These are phyloP conservation scores for Formica aserva DNA, from an alignment of 2,888 invertebrate genomes.

Conservation along the genomic window DNA sequence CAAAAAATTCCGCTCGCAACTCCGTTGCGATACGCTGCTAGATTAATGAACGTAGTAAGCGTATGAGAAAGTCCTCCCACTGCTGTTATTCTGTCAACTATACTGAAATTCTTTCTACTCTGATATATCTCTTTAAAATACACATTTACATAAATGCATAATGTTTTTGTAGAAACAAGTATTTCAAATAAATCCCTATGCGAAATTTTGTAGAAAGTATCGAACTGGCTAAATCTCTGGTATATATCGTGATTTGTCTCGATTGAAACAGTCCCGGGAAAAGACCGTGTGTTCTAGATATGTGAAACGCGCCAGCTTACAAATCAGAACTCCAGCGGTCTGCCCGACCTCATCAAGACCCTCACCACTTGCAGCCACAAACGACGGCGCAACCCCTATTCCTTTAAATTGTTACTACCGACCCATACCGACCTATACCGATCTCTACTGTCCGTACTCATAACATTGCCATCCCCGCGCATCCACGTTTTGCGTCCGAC, in stretches of 20 bases:
- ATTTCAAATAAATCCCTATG: neutral
- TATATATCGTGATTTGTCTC: neutral
- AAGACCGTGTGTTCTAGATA: slow-evolving; percentile 16
- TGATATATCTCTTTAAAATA: neutral
- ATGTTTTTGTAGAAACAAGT: neutral
- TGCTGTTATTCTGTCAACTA: slow-evolving; percentile 14
- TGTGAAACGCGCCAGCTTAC: slow-evolving; percentile 42
- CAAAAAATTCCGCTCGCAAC: slow-evolving; percentile 27
- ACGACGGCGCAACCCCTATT: slow-evolving; percentile 37
- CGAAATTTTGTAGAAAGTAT: neutral
- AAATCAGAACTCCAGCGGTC: slow-evolving; percentile 45
- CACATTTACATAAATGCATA: neutral
- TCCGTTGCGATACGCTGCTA: slow-evolving; percentile 28
- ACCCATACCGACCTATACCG: neutral
- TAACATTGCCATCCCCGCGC: slow-evolving; percentile 10
- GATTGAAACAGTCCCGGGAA: slow-evolving; percentile 14
- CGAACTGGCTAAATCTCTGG: neutral
- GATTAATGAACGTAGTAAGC: slow-evolving; percentile 38
- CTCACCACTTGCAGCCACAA: slow-evolving; percentile 60
- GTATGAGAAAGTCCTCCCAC: neutral
- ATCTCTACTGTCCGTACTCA: slow-evolving; percentile 19
- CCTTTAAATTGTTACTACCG: slow-evolving; percentile 57
- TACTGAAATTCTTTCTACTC: neutral
- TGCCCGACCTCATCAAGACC: slow-evolving; percentile 59
- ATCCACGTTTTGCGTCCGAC: slow-evolving; percentile 26